Conservation (phyloP, 2,113 vertebrate species). For the Tragelaphus imberbis region DNA sequence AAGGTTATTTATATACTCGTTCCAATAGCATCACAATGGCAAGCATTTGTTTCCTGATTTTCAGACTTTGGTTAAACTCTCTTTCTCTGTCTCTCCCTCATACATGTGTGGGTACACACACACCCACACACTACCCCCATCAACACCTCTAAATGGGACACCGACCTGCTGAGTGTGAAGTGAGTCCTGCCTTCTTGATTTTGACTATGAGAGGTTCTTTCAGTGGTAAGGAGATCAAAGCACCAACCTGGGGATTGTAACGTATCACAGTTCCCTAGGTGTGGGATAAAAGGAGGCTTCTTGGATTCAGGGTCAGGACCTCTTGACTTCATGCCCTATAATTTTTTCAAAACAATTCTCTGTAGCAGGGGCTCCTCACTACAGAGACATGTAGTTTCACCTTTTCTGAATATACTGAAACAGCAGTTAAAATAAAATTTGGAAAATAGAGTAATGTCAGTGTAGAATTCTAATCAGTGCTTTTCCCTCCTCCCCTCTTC, state of each 20-base stretch:
- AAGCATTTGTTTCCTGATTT: not conserved
- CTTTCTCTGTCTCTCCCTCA: not conserved
- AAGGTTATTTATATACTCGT: not conserved
- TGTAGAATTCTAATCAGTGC: not conserved
- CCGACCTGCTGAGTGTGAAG: not conserved
- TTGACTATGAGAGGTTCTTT: not conserved
- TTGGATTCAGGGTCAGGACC: not conserved
- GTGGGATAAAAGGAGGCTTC: not conserved
- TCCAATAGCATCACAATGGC: not conserved
- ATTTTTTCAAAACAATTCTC: not conserved
- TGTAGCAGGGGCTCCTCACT: not conserved
- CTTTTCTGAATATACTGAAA: not conserved
- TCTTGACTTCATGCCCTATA: not conserved
- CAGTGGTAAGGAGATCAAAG: not conserved
- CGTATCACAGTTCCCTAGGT: not conserved
- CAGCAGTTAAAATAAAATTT: not conserved
- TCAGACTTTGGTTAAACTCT: not conserved
- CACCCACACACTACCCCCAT: not conserved
- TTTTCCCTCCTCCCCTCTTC: not conserved
- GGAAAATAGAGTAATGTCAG: not conserved
- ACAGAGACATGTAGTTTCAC: not conserved
- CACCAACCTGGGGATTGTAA: not conserved
- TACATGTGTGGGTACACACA: accelerated
- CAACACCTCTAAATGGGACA: not conserved
- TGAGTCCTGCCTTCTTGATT: not conserved